A percentile compares a stretch with the other conserved stretches of the same genome.
Conservation (phyloP, 2,888 invertebrate genomes). For the Acanthoscelides obtectus region DNA sequence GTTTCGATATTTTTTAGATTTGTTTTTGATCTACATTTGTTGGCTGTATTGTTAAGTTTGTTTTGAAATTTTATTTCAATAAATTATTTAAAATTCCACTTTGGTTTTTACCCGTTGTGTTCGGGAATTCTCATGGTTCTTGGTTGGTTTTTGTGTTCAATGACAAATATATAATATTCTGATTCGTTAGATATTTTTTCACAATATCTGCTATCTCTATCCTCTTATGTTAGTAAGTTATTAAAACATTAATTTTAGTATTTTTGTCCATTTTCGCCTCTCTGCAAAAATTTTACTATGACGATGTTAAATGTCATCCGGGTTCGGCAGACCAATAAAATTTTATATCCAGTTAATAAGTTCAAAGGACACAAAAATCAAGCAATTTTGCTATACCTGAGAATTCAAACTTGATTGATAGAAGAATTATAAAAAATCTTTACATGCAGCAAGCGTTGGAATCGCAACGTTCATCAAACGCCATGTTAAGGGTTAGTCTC, state of each 20-base stretch:
- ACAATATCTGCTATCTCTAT: too few relatives aligned
- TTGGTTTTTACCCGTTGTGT: background rate
- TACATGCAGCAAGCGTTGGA: slow-evolving; percentile 48
- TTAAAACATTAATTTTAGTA: too few relatives aligned
- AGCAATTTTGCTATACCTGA: slow-evolving; percentile 14
- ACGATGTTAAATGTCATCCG: too few relatives aligned
- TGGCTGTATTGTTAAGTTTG: slow-evolving; percentile 30
- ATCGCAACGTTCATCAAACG: slow-evolving; percentile 44
- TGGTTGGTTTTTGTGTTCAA: background rate
- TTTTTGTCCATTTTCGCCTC: too few relatives aligned
- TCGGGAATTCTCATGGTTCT: background rate
- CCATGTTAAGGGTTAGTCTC: slow-evolving; percentile 46
- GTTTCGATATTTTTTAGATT: slow-evolving; percentile 24
- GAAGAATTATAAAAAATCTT: slow-evolving; percentile 27
- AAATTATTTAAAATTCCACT: slow-evolving; percentile 18
- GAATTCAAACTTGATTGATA: slow-evolving; percentile 6
- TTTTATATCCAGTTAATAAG: too few relatives aligned
- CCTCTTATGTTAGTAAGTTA: too few relatives aligned
- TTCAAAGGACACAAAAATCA: slow-evolving; percentile 2
- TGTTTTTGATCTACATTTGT: slow-evolving; percentile 27
- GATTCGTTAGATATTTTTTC: too few relatives aligned
- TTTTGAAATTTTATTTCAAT: slow-evolving; percentile 29
- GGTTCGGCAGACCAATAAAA: too few relatives aligned
- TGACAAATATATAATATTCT: too few relatives aligned
- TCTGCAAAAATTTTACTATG: too few relatives aligned